A percentile compares a stretch with the other conserved stretches of the same genome.
phyloP scores from a whole-genome alignment of 2,888 invertebrate genomes.

The Melanostoma mellinum region DNA sequence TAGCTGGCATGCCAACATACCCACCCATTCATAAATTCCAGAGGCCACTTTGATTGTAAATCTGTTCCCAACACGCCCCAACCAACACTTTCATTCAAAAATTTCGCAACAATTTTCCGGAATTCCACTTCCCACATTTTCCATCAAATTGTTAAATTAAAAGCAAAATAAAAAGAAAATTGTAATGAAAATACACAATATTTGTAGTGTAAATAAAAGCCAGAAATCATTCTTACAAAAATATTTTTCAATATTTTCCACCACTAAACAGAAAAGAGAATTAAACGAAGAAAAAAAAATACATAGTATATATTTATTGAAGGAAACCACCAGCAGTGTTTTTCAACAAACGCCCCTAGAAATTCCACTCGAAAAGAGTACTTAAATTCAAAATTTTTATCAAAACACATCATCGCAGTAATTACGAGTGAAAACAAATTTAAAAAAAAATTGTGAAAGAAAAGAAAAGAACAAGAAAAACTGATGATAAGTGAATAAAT shows the following conservation, averaged over 20 bases:
- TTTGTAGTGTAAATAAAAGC: constrained; percentile 42
- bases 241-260: constrained; percentile 55
- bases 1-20: too few relatives aligned
- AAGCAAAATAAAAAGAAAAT: constrained; percentile 21
- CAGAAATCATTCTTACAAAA: constrained; percentile 57
- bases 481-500: constrained; percentile 59
- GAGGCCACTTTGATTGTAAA: neutral
- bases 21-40: too few relatives aligned
- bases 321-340: neutral
- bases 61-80: constrained; percentile 6
- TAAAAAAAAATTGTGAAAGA: neutral
- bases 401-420: constrained; percentile 63
- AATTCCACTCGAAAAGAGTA: constrained; percentile 53
- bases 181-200: constrained; percentile 32
- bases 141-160: constrained; percentile 9
- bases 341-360: neutral
- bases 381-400: constrained; percentile 65
- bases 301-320: constrained; percentile 16
- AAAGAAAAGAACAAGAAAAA: constrained; percentile 8
- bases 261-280: neutral
- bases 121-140: constrained; percentile 15
- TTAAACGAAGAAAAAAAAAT: too few relatives aligned
- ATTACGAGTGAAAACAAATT: constrained; percentile 33
- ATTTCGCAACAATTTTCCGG: constrained; percentile 20
- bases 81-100: constrained; percentile 9